Base-by-base conservation (phyloP, 1,140 invertebrate species). In the Eubasilissa regina region DNA sequence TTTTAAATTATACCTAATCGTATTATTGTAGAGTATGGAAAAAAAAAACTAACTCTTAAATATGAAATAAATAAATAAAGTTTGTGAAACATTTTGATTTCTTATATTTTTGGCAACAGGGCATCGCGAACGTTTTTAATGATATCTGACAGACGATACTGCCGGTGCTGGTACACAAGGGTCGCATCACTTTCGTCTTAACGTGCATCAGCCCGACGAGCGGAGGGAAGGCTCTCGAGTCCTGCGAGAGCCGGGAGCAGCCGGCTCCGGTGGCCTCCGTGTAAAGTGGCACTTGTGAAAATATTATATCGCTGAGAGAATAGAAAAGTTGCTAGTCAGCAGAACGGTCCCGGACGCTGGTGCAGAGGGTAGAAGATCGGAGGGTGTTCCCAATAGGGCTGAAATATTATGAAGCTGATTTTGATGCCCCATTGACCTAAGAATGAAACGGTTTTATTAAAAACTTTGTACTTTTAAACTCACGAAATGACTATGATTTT, bases 251-350 rank as follows among this genome's bases (percentile, higher is more conserved):
- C 21, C 51, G 70, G 73, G 66, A 64, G 48, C 21, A 68, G 68
- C 70, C 25, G 68, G 64, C 62, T 43, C 45, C 44, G 62, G 17
- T 72, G 68, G 78, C 56, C 55, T 74, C 60, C 58, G 68, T 75
- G 70, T 51, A 66, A 79, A 79, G 78, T 79, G 78, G 17, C 72
- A 79, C 78, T 79, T 79, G 68, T 79, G 78, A 75, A 79, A 79
- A 79, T 79, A 79, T 79, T 79, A 79, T 79, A 79, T 79, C 70
- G 70, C 78, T 79, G 78, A 75, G 70, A 79, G 78, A 79, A 79
- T 74, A 75, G 77, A 79, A 78, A 79, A 79, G 72, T 64, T 75
- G 70, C 70, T 17, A 75, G 70, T 79, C 78, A 79, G 78, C 78
- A 79, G 15, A 35, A 58, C 25, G 78, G 73, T 72, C 44, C 21